A percentile compares a stretch with the other conserved stretches of the same genome.
Evolutionary conservation across 2,797 vertebrate species (phyloP).

Genomic region (Lacerta viridis): DNA sequence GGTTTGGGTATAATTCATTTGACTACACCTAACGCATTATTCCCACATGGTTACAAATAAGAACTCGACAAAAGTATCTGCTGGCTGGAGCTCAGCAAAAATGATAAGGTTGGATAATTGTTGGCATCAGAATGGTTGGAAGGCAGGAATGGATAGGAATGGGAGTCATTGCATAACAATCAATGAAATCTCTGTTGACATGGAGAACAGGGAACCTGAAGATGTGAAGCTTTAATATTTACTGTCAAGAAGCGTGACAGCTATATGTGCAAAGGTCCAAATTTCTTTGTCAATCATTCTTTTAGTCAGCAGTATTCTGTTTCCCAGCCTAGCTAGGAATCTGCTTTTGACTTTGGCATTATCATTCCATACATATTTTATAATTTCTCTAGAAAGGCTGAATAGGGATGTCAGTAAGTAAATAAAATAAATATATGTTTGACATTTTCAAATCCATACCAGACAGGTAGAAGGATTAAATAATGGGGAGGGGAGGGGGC

Average conservation of each 20-base stretch:
- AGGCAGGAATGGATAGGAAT: background rate
- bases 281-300: conserved; percentile 5
- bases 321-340: background rate
- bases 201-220: background rate
- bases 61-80: background rate
- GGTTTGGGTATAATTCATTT: background rate
- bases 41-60: background rate
- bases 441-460: background rate
- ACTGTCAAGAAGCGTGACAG: background rate
- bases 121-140: background rate
- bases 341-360: background rate
- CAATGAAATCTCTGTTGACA: no score
- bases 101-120: background rate
- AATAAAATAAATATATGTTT: background rate
- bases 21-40: background rate
- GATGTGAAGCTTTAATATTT: background rate
- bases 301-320: background rate
- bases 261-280: background rate
- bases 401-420: background rate
- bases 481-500: background rate
- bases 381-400: background rate
- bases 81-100: background rate
- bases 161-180: background rate
- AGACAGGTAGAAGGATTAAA: background rate
- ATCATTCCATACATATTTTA: background rate